Conservation (phyloP, 1,140 invertebrate species). For the Prorops nasuta region DNA sequence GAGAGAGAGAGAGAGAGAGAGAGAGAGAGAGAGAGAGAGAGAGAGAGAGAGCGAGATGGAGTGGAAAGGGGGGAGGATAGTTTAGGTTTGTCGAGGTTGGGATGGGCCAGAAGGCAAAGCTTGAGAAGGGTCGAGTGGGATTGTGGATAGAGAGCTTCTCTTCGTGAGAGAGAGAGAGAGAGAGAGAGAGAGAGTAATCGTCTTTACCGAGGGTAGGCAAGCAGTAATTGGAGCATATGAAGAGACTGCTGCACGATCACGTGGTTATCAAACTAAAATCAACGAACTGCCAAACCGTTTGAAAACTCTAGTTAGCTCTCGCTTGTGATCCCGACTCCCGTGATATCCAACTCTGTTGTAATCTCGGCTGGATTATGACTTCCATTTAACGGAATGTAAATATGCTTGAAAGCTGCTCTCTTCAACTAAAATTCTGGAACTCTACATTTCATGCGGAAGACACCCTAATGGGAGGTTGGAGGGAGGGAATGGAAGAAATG, state of each 20-base stretch:
- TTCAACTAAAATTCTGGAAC: too few relatives aligned
- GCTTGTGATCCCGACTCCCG: too few relatives aligned
- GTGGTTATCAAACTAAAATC: slow-evolving; percentile 38
- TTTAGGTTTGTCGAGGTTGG: background rate
- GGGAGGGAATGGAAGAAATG: too few relatives aligned
- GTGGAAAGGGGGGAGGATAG: background rate
- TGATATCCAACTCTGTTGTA: too few relatives aligned
- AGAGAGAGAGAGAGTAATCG: background rate
- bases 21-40: too few relatives aligned
- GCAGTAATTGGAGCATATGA: background rate
- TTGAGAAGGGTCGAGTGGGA: background rate
- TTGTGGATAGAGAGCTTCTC: background rate
- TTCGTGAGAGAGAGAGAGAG: background rate
- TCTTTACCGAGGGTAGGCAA: background rate
- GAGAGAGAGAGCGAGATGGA: too few relatives aligned
- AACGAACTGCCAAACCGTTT: slow-evolving; percentile 31
- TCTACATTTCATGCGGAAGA: too few relatives aligned
- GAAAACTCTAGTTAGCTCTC: slow-evolving; percentile 21
- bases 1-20: too few relatives aligned
- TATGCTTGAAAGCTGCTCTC: too few relatives aligned
- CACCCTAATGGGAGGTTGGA: too few relatives aligned
- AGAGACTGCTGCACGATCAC: slow-evolving; percentile 24
- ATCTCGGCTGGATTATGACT: slow-evolving; percentile 44
- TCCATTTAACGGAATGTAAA: slow-evolving; percentile 42
- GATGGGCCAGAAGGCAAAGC: too few relatives aligned